phyloP scores from a whole-genome alignment of 1,140 invertebrate genomes.

The Pteromalus puparum region DNA sequence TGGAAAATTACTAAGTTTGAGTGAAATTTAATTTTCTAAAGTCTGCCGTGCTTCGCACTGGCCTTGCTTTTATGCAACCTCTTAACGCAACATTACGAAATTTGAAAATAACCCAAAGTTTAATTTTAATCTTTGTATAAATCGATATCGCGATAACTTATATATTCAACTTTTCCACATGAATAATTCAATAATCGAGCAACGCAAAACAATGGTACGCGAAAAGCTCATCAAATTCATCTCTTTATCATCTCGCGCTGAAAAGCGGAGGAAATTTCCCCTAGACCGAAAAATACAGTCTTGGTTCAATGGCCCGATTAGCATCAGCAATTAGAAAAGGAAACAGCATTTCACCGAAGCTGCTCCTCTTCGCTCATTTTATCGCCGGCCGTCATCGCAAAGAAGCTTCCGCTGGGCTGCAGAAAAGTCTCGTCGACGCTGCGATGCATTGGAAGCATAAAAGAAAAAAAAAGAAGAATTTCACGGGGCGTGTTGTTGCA shows the following conservation, averaged over 20 bases:
- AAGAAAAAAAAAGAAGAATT: neutral
- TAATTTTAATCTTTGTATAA: neutral
- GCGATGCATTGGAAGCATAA: neutral
- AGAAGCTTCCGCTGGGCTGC: neutral
- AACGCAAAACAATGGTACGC: neutral
- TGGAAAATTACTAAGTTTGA: neutral
- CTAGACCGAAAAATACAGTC: neutral
- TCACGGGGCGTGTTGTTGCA: neutral
- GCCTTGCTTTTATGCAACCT: neutral
- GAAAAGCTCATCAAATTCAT: neutral
- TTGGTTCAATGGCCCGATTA: neutral
- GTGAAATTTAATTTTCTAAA: slow-evolving; percentile 27
- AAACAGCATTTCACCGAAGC: no score
- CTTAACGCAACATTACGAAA: neutral
- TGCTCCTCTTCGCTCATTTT: neutral
- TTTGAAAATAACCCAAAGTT: neutral
- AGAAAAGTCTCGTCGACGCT: neutral
- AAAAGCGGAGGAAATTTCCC: neutral
- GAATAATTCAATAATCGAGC: neutral
- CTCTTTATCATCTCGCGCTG: neutral
- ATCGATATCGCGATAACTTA: no score
- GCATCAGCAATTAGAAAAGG: no score
- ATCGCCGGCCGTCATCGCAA: neutral
- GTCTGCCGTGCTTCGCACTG: neutral
- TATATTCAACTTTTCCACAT: no score